Base-by-base conservation (phyloP, 2,113 vertebrate species). In the Halcyon senegalensis region DNA sequence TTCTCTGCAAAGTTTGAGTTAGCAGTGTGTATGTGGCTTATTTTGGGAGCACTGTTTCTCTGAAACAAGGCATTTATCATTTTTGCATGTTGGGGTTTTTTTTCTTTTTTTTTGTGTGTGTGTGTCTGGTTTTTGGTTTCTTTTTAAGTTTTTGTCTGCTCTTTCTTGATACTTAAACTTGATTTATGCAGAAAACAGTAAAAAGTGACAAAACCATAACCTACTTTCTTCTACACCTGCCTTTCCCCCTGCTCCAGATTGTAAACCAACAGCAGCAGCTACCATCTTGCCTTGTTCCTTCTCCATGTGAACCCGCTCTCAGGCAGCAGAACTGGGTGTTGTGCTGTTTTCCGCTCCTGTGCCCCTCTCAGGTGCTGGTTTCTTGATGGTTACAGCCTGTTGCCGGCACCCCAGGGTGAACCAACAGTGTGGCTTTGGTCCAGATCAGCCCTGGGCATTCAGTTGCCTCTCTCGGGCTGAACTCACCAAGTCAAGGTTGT, bases 371-470 rank as follows among this genome's bases (percentile, higher is more conserved):
- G 28, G 10, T 4, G 3, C 46, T 25, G 46, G 16, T 91, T 88
- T 81, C 46, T 6, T 1, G 3, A 18, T 0, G 4, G 19, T 80
- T 35, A 37, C n/a, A 68, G 62, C 75, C 59, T 1, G 0, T 72
- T 51, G 37, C 46, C 81, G 68, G 58, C 58, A 60, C 28, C 0
- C 1, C 1, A 1, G 75, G 37, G 37, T 19, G 46, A 50, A 19
- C 63, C 74, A 58, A 84, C 74, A 62, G 41, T 0, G 0, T 76
- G 84, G 46, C 64, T 88, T 67, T 67, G 68, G 30, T 88, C 88
- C 69, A 73, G 69, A n/a, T 77, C 79, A 68, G 33, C 66, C 64
- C n/a, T 50, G 51, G 56, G 87, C 62, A 9, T 60, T 66, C 35
- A 8, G 0, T 82, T 62, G 58, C 69, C 39, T 46, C 59, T 81